Percentiles rank a stretch among this genome's conserved stretches.
Conservation (phyloP, 2,888 invertebrate genomes). For the Machimus atricapillus region DNA sequence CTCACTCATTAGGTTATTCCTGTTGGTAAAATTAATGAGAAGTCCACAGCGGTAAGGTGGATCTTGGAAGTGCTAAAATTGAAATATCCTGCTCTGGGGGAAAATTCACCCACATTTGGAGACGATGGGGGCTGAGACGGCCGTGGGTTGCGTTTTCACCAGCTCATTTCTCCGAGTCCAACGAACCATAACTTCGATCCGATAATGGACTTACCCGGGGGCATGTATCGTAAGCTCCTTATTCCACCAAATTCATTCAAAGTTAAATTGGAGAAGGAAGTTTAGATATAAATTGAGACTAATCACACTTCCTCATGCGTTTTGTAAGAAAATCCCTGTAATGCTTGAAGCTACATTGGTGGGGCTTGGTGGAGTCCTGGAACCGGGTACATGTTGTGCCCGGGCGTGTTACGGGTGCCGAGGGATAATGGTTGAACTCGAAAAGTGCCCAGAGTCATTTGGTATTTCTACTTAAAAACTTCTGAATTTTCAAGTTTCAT, state of each 20-base stretch:
- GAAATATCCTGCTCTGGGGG: not conserved
- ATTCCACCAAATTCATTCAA: conserved; percentile 30
- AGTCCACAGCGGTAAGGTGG: not conserved
- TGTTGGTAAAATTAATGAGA: not conserved
- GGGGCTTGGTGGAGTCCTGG: not conserved
- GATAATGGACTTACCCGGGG: conserved; percentile 8
- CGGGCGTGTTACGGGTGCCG: not conserved
- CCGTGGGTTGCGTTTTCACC: not conserved
- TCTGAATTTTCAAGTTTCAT: conserved; percentile 17
- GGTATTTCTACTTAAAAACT: conserved; percentile 17
- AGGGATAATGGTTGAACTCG: not conserved
- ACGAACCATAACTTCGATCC: conserved; percentile 25
- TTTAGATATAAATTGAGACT: conserved; percentile 29
- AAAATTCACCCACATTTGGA: not conserved
- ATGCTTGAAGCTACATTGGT: not conserved
- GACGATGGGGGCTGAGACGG: not conserved
- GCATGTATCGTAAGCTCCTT: conserved; percentile 27
- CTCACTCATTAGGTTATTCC: not conserved
- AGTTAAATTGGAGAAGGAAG: conserved; percentile 30
- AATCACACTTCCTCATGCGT: conserved; percentile 26
- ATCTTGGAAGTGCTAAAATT: not conserved
- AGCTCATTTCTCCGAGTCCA: not conserved
- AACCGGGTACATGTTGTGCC: not conserved
- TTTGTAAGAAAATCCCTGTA: conserved; percentile 16
- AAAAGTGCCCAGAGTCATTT: conserved; percentile 21